Evolutionary conservation across 1,140 invertebrate species (phyloP).

Genomic region (Platyura marginata): DNA sequence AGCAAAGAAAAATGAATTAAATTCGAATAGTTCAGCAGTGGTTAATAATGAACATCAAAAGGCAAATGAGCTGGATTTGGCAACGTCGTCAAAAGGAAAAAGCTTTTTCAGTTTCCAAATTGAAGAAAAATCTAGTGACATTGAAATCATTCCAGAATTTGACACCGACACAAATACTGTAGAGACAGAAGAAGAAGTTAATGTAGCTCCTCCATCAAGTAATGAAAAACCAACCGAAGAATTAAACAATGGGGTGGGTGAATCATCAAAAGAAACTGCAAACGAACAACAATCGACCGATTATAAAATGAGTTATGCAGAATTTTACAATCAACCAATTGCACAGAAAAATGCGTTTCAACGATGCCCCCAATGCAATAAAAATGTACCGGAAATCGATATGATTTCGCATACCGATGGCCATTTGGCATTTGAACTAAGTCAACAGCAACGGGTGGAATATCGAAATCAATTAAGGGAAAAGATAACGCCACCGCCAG

Average conservation of each 20-base stretch:
- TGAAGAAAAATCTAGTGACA: not conserved
- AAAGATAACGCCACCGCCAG: constrained; percentile 8
- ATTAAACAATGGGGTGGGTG: not conserved
- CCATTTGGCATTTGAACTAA: constrained; percentile 46
- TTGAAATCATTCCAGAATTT: not conserved
- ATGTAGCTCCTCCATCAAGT: not conserved
- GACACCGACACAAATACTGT: not conserved
- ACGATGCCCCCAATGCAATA: constrained; percentile 40
- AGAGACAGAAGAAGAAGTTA: not conserved
- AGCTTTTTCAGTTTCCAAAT: not conserved
- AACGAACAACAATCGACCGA: not conserved
- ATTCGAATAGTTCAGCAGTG: constrained; percentile 13
- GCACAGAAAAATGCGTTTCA: constrained; percentile 16
- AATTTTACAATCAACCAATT: constrained; percentile 12
- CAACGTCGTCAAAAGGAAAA: not conserved
- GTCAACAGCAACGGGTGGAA: constrained; percentile 26
- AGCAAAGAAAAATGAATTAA: constrained; percentile 5
- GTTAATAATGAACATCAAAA: constrained; percentile 12
- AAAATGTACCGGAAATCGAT: constrained; percentile 31
- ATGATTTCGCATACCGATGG: constrained; percentile 46
- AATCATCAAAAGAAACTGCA: not conserved
- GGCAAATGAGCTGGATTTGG: not conserved
- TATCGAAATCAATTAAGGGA: constrained; percentile 15
- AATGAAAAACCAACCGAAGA: constrained; percentile 9
- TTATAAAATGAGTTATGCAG: constrained; percentile 10